A percentile compares a stretch with the other conserved stretches of the same genome.
phyloP scores from a whole-genome alignment of 2,888 invertebrate genomes.

The Drosophila picticornis region DNA sequence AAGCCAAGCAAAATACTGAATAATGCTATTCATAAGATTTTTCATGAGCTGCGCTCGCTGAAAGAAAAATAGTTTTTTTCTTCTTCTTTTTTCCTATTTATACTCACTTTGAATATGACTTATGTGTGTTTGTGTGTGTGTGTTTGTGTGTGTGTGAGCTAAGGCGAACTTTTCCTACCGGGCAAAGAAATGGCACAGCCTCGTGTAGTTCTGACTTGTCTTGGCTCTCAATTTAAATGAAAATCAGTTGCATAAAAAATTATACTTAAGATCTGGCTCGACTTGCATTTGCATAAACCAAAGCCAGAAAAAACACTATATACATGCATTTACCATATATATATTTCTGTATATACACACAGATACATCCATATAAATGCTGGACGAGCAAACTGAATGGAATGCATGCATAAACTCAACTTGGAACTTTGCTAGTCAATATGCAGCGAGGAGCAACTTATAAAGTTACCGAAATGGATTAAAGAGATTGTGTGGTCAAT shows the following conservation, averaged over 20 bases:
- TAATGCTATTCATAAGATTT: slow-evolving; percentile 81
- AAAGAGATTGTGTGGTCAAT: slow-evolving; percentile 44
- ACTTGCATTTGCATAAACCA: slow-evolving; percentile 62
- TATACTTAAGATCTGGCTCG: slow-evolving; percentile 57
- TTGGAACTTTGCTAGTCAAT: slow-evolving; percentile 68
- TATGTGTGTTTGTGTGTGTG: slow-evolving; percentile 9
- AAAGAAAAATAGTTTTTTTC: slow-evolving; percentile 64
- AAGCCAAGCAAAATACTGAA: slow-evolving; percentile 54
- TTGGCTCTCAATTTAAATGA: slow-evolving; percentile 74
- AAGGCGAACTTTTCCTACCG: slow-evolving; percentile 51
- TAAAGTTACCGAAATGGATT: slow-evolving; percentile 61
- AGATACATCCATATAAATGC: slow-evolving; percentile 15
- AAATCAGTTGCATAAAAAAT: slow-evolving; percentile 70
- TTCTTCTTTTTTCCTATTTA: slow-evolving; percentile 14
- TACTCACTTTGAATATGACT: slow-evolving; percentile 39
- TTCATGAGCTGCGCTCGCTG: slow-evolving; percentile 52
- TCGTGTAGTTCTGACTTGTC: slow-evolving; percentile 46
- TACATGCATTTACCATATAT: not conserved
- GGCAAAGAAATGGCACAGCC: slow-evolving; percentile 51
- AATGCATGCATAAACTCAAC: slow-evolving; percentile 62
- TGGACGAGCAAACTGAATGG: slow-evolving; percentile 43
- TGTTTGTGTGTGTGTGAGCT: slow-evolving; percentile 25
- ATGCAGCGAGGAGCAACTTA: slow-evolving; percentile 47
- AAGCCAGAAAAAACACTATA: slow-evolving; percentile 19
- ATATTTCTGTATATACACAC: not conserved